Evolutionary conservation across 2,888 invertebrate species (phyloP), one percentile per base, ranked within the genome.

Genomic region (Neoitamus cyanurus): DNA sequence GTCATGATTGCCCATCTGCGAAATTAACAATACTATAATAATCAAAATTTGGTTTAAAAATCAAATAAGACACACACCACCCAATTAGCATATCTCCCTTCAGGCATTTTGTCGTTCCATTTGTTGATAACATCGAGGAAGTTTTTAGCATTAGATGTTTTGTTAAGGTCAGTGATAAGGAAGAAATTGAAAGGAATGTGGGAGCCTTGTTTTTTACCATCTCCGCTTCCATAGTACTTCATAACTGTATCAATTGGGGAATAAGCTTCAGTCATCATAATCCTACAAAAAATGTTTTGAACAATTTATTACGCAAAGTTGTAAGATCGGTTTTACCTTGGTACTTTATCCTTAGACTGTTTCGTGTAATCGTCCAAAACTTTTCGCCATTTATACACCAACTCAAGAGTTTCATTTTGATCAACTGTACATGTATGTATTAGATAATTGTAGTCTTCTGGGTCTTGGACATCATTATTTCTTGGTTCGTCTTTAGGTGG

Each of bases 1-100:
- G 89, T 95, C 95, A 87, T 95, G 95, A 89, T 95, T 95, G 3
- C 95, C 95, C 82, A 94, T 91, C 95, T 95, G 30, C 1, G 11
- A 34, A 2, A 11, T 48, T 46, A 25, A 20, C 9, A 4, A 31
- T 83, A 11, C 9, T 25, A 11, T 68, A n/a, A 68, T 68, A 5
- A 2, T 7, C 6, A 20, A 20, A 0, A 9, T 1, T 58, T 20
- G 6, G 9, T 25, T 20, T 2, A 58, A 25, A 25, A 25, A 20
- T 58, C 7, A 58, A 9, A 25, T 58, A n/a, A n/a, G 0, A 4
- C 34, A 89, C 93, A 91, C 87, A 95, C 94, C 90, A 95, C 94
- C 95, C 95, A 95, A 88, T 94, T 95, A 0, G 94, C 92, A 0
- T 92, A 91, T 85, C 91, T 90, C 11, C 92, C 92, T 25, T 87